These are phyloP conservation scores for Barypeithes pellucidus DNA, from an alignment of 2,888 invertebrate species.

Conservation along the genomic window DNA sequence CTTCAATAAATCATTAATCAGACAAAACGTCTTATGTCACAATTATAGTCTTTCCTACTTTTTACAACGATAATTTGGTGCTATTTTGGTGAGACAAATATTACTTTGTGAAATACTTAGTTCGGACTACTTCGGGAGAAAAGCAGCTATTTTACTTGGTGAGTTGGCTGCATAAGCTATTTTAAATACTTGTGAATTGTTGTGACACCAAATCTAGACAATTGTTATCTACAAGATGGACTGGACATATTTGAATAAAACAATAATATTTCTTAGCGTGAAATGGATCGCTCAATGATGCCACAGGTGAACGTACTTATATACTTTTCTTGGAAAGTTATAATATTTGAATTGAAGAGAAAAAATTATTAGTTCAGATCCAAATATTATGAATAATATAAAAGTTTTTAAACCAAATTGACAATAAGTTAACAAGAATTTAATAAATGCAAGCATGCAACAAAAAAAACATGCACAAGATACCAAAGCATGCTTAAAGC, in stretches of 20 bases:
- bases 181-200: slow-evolving; percentile 12
- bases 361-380: not conserved
- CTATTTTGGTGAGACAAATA: slow-evolving; percentile 15
- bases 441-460: slow-evolving; percentile 36
- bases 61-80: slow-evolving; percentile 16
- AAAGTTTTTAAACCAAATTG: not conserved
- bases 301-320: no score
- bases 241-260: no score
- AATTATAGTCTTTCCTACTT: slow-evolving; percentile 10
- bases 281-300: no score
- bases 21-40: not conserved
- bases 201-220: slow-evolving; percentile 30
- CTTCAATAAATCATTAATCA: not conserved
- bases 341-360: no score
- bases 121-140: slow-evolving; percentile 20
- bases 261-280: no score
- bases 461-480: slow-evolving; percentile 22
- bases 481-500: slow-evolving; percentile 44
- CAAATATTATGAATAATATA: not conserved
- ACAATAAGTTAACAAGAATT: not conserved
- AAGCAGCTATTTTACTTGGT: slow-evolving; percentile 28
- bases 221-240: no score
- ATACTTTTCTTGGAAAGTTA: no score
- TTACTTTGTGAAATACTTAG: slow-evolving; percentile 29
- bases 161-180: slow-evolving; percentile 35